Percentiles rank a stretch among this genome's conserved stretches.
These are phyloP conservation scores for Rhynchophorus ferrugineus DNA, from an alignment of 1,140 invertebrate genomes.

Conservation along the genomic window DNA sequence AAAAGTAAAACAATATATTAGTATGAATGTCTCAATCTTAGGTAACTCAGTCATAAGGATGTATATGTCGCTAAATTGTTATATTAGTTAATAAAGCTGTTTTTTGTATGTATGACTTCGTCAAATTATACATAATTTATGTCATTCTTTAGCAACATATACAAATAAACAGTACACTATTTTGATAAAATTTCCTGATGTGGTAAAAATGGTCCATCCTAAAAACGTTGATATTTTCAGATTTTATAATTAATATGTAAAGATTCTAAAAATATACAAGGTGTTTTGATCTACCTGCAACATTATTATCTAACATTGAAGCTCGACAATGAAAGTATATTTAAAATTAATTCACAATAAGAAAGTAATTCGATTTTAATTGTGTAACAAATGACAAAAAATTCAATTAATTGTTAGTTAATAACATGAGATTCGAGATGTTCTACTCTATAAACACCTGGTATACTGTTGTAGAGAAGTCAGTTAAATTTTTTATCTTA, in stretches of 20 bases:
- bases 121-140: neutral
- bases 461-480: constrained; percentile 1
- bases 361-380: neutral
- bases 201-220: constrained; percentile 9
- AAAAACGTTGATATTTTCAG: constrained; percentile 1
- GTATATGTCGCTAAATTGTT: neutral
- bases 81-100: too few relatives aligned
- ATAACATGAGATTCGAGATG: neutral
- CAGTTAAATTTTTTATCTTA: constrained; percentile 1
- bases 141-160: neutral
- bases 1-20: too few relatives aligned
- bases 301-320: constrained; percentile 1
- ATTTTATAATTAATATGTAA: constrained; percentile 1
- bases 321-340: neutral
- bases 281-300: constrained; percentile 3
- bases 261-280: constrained; percentile 19
- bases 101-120: neutral
- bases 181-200: constrained; percentile 4
- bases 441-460: neutral
- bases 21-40: too few relatives aligned
- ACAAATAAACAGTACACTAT: neutral
- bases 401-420: constrained; percentile 5
- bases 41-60: neutral
- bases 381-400: too few relatives aligned
- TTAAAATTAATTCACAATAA: too few relatives aligned